Conservation (phyloP, 1,140 invertebrate species). For the Paraescarpia echinospica region DNA sequence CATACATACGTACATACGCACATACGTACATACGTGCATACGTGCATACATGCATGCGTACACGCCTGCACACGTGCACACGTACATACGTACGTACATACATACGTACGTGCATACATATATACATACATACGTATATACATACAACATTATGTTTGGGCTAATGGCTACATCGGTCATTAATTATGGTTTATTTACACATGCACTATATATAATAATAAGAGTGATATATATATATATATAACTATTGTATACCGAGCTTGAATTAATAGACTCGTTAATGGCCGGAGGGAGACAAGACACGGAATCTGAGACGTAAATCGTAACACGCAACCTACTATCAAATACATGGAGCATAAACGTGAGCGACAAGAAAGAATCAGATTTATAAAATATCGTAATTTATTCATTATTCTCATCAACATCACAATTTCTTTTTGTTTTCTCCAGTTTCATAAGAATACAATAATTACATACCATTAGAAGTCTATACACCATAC, state of each 20-base stretch:
- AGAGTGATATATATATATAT: not conserved
- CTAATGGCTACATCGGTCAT: too few species aligned
- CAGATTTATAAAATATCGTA: slow-evolving; percentile 2
- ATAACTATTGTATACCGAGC: not conserved
- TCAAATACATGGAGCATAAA: not conserved
- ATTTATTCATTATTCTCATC: slow-evolving; percentile 2
- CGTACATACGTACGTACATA: slow-evolving; percentile 14
- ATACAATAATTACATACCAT: not conserved
- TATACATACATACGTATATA: slow-evolving; percentile 13
- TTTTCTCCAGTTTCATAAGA: slow-evolving; percentile 6
- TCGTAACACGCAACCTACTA: not conserved
- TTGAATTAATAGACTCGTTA: too few species aligned
- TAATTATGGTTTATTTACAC: too few species aligned
- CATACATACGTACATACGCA: not conserved
- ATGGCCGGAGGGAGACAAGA: too few species aligned
- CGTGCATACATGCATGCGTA: not conserved
- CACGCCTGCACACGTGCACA: not conserved
- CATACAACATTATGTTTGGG: too few species aligned
- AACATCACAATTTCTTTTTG: not conserved
- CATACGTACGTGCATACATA: slow-evolving; percentile 22
- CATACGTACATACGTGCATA: too few species aligned
- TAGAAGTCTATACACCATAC: not conserved
- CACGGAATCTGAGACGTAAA: too few species aligned
- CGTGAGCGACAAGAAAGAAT: not conserved
- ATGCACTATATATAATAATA: too few species aligned